Evolutionary conservation across 2,113 vertebrate genomes (phyloP).

Genomic region (Eulemur macaco): DNA sequence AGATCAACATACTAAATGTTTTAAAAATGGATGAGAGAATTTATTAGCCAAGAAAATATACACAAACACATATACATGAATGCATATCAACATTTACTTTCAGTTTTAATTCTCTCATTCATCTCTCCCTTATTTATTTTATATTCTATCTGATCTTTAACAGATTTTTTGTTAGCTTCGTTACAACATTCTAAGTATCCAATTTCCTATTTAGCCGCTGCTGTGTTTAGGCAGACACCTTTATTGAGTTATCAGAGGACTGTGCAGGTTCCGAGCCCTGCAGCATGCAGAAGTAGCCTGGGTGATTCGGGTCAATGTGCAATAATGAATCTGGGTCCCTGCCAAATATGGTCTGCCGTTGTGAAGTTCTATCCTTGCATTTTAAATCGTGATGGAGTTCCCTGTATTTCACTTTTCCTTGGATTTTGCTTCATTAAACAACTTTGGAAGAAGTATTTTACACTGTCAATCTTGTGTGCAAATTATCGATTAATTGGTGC

Average conservation of each 20-base stretch:
- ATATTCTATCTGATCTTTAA: not conserved
- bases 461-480: not conserved
- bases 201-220: not conserved
- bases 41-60: slow-evolving; percentile 34
- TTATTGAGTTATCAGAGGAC: slow-evolving; percentile 59
- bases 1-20: slow-evolving; percentile 43
- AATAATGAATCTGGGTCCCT: slow-evolving; percentile 10
- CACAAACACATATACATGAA: not conserved
- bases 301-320: not conserved
- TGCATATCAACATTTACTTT: not conserved
- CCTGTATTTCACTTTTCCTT: not conserved
- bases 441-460: not conserved
- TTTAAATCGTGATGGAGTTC: slow-evolving; percentile 2
- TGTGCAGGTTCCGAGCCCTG: slow-evolving; percentile 11
- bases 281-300: not conserved
- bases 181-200: not conserved
- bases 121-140: slow-evolving; percentile 21
- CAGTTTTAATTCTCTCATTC: slow-evolving; percentile 35
- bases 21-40: slow-evolving; percentile 40
- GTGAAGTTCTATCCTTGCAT: not conserved
- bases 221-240: slow-evolving; percentile 9
- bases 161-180: not conserved
- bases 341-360: not conserved
- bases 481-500: not conserved
- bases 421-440: slow-evolving; percentile 34